phyloP scores from a whole-genome alignment of 2,113 vertebrate genomes.

The Nanorana parkeri region DNA sequence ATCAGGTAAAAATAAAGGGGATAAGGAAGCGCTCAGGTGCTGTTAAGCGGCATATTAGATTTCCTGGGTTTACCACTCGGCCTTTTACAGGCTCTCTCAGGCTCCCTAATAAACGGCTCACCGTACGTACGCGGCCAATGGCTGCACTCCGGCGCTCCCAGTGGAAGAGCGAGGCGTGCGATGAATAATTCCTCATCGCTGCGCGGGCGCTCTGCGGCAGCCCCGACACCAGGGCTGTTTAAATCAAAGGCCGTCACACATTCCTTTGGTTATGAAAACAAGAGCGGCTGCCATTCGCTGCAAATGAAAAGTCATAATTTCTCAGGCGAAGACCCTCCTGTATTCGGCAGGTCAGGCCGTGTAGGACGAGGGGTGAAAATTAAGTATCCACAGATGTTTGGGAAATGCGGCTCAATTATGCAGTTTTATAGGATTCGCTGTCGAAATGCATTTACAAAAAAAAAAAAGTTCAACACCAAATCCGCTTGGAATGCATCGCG shows the following conservation, averaged over 20 bases:
- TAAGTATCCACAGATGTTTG: slow-evolving; percentile 56
- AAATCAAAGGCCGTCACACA: slow-evolving; percentile 71
- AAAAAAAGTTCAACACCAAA: neutral
- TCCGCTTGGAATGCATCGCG: neutral
- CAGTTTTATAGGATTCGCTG: slow-evolving; percentile 23
- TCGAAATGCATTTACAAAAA: neutral
- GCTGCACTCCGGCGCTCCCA: slow-evolving; percentile 58
- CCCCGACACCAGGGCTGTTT: slow-evolving; percentile 66
- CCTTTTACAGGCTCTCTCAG: too few relatives aligned
- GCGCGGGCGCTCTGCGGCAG: slow-evolving; percentile 69
- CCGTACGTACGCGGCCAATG: neutral
- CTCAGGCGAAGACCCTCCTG: slow-evolving; percentile 47
- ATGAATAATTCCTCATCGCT: slow-evolving; percentile 77
- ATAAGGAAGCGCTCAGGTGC: too few relatives aligned
- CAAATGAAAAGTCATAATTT: slow-evolving; percentile 58
- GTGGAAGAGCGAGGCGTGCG: slow-evolving; percentile 60
- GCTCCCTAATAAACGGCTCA: too few relatives aligned
- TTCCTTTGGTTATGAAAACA: slow-evolving; percentile 70
- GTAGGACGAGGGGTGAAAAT: slow-evolving; percentile 53
- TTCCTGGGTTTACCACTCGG: too few relatives aligned
- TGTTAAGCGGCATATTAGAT: too few relatives aligned
- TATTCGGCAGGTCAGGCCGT: slow-evolving; percentile 54
- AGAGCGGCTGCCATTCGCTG: slow-evolving; percentile 47
- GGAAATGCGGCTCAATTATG: slow-evolving; percentile 31
- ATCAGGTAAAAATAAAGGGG: too few relatives aligned